A percentile compares a stretch with the other conserved stretches of the same genome.
Evolutionary conservation across 2,113 vertebrate species (phyloP).

Genomic region (Misgurnus anguillicaudatus): DNA sequence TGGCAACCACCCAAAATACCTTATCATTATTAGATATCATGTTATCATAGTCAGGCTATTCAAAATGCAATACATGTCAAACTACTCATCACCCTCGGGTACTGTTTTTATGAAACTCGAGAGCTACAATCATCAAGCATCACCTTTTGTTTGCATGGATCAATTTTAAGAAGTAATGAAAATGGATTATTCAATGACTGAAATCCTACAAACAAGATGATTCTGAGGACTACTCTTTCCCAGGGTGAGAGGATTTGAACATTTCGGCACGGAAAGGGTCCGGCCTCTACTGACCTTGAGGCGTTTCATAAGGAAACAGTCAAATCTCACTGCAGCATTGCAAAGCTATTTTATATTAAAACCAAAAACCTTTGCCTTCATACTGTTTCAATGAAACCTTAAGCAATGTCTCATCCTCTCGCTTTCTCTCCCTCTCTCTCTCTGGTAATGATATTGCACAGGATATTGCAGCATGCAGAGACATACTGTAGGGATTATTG

Average conservation of each 20-base stretch:
- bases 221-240: constrained; percentile 11
- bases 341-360: constrained; percentile 33
- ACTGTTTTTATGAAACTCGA: constrained; percentile 32
- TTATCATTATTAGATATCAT: too few species aligned
- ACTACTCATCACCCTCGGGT: constrained; percentile 16
- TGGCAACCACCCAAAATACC: too few species aligned
- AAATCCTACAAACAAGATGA: constrained; percentile 37
- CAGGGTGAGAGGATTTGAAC: constrained; percentile 27
- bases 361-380: constrained; percentile 23
- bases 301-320: constrained; percentile 29
- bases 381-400: constrained; percentile 14
- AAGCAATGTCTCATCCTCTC: constrained; percentile 3
- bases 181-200: constrained; percentile 46
- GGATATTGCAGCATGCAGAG: constrained; percentile 35
- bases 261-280: constrained; percentile 33
- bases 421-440: background rate
- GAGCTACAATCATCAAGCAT: constrained; percentile 10
- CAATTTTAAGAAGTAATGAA: constrained; percentile 47
- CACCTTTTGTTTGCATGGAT: constrained; percentile 41
- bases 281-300: constrained; percentile 40
- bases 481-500: constrained; percentile 14
- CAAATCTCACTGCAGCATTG: constrained; percentile 27
- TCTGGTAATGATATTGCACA: constrained; percentile 26
- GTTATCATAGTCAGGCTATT: background rate
- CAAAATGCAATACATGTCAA: constrained; percentile 30